phyloP scores from a whole-genome alignment of 1,140 invertebrate genomes.

The Drosophila azteca region DNA sequence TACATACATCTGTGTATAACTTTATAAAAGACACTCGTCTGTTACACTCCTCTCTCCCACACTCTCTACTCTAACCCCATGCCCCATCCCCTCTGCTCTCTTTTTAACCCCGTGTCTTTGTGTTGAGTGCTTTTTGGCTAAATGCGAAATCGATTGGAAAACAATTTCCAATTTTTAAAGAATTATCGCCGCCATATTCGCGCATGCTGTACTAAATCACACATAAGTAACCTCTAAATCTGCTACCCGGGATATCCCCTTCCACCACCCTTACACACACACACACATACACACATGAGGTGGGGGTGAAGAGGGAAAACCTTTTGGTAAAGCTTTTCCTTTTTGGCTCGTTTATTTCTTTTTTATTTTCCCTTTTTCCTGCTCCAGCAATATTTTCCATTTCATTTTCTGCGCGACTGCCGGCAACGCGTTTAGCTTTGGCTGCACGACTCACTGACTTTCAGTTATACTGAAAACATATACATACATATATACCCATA shows the following conservation, averaged over 20 bases:
- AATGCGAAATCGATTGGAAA: slow-evolving; percentile 84
- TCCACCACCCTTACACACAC: slow-evolving; percentile 12
- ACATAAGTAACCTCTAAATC: slow-evolving; percentile 84
- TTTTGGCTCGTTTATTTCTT: slow-evolving; percentile 77
- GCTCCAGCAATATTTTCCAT: slow-evolving; percentile 76
- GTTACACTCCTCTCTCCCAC: slow-evolving; percentile 14
- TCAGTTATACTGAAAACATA: slow-evolving; percentile 35
- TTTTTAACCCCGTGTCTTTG: slow-evolving; percentile 18
- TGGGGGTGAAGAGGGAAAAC: slow-evolving; percentile 38
- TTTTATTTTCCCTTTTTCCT: slow-evolving; percentile 65
- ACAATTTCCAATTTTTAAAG: slow-evolving; percentile 84
- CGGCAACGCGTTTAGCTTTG: slow-evolving; percentile 69
- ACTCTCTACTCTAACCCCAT: neutral
- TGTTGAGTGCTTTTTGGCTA: slow-evolving; percentile 77
- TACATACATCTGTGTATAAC: neutral
- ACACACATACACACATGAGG: slow-evolving; percentile 19
- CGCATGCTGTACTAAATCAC: slow-evolving; percentile 83
- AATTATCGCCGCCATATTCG: slow-evolving; percentile 84
- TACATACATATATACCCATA: slow-evolving; percentile 24
- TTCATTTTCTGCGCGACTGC: slow-evolving; percentile 75
- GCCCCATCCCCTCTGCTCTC: slow-evolving; percentile 1
- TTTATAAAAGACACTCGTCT: slow-evolving; percentile 62
- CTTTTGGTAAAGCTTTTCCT: slow-evolving; percentile 73
- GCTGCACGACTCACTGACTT: slow-evolving; percentile 69
- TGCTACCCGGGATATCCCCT: slow-evolving; percentile 59